A percentile compares a stretch with the other conserved stretches of the same genome.
Conservation (phyloP, 2,888 invertebrate genomes). For the Tachina lurida region DNA sequence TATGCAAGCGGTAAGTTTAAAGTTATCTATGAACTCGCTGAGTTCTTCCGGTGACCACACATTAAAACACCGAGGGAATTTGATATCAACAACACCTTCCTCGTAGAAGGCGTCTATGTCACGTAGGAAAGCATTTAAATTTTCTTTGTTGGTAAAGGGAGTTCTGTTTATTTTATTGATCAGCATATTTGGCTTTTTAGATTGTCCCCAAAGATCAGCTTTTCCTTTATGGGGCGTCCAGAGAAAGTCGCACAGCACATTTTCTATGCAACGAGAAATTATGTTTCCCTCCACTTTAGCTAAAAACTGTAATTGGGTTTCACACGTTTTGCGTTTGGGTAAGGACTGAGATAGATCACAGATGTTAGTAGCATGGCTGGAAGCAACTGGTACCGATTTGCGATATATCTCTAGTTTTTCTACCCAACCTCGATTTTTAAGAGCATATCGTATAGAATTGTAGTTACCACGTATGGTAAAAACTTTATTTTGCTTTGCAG, state of each 20-base stretch:
- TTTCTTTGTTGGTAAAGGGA: constrained; percentile 96
- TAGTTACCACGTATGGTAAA: constrained; percentile 89
- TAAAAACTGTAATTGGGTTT: constrained; percentile 84
- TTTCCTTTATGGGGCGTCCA: constrained; percentile 95
- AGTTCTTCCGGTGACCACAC: constrained; percentile 92
- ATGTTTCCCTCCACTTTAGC: constrained; percentile 88
- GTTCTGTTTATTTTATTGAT: constrained; percentile 93
- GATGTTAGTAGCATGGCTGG: constrained; percentile 78
- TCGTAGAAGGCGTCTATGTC: constrained; percentile 95
- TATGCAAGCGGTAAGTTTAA: constrained; percentile 93
- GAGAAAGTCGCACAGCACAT: constrained; percentile 92
- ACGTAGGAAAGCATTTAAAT: constrained; percentile 89
- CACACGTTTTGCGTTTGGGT: constrained; percentile 81
- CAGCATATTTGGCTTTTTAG: constrained; percentile 86
- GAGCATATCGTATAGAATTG: constrained; percentile 87
- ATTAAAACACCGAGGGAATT: constrained; percentile 94
- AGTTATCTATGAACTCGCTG: constrained; percentile 93
- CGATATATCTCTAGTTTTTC: constrained; percentile 82
- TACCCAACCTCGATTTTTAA: constrained; percentile 88
- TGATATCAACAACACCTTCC: constrained; percentile 90
- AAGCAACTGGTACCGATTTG: constrained; percentile 77
- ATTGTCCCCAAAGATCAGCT: constrained; percentile 82
- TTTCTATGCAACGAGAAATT: constrained; percentile 90
- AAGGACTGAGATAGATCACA: constrained; percentile 81
- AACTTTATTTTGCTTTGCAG: constrained; percentile 86